phyloP scores from a whole-genome alignment of 1,140 invertebrate genomes.

The Nomia melanderi region DNA sequence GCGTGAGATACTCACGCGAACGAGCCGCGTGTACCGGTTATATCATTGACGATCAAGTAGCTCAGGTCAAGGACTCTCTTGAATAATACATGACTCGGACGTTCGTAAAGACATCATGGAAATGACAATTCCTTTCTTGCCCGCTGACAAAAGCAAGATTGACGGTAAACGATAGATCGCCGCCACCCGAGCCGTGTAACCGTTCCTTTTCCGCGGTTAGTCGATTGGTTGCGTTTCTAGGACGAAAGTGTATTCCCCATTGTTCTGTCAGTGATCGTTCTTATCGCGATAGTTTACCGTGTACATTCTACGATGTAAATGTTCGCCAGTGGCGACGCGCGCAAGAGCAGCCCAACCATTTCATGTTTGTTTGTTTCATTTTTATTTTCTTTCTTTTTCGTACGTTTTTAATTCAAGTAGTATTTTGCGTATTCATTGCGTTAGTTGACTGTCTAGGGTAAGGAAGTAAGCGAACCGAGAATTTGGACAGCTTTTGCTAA shows the following conservation, averaged over 20 bases:
- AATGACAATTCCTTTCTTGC: background rate
- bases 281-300: conserved; percentile 46
- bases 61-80: background rate
- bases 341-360: conserved; percentile 8
- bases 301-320: conserved; percentile 34
- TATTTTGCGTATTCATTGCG: conserved; percentile 7
- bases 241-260: background rate
- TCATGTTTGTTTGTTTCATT: background rate
- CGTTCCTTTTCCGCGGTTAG: conserved; percentile 26
- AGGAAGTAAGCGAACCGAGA: conserved; percentile 19
- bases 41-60: conserved; percentile 25
- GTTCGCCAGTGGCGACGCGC: conserved; percentile 1
- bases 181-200: background rate
- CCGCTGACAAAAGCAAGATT: no score
- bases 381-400: background rate
- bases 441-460: conserved; percentile 21
- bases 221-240: conserved; percentile 8
- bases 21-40: conserved; percentile 6
- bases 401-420: background rate
- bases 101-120: conserved; percentile 26
- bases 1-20: background rate
- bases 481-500: conserved; percentile 28
- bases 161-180: background rate
- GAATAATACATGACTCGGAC: conserved; percentile 18
- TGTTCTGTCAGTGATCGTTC: conserved; percentile 27